Conservation (phyloP, 1,140 invertebrate genomes). For the Pectinophora gossypiella region DNA sequence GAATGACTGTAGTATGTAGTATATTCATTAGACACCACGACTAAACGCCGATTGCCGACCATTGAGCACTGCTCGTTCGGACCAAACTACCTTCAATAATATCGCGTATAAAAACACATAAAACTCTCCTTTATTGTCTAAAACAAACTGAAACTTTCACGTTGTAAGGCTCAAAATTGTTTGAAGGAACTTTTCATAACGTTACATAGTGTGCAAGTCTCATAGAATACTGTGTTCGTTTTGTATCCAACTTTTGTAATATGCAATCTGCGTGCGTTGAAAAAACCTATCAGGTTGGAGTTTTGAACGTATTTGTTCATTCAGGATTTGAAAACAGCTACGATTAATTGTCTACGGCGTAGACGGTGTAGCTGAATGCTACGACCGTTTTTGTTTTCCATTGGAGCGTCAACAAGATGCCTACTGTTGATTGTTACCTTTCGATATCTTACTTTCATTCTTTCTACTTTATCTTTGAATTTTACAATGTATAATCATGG, state of each 20-base stretch:
- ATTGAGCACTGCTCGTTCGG: slow-evolving; percentile 23
- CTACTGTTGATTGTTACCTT: too few relatives aligned
- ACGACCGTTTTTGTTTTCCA: too few relatives aligned
- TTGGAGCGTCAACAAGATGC: too few relatives aligned
- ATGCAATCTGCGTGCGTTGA: neutral
- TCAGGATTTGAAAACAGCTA: too few relatives aligned
- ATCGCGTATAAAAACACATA: neutral
- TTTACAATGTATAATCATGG: too few relatives aligned
- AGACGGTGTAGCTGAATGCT: neutral
- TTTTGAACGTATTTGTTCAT: too few relatives aligned
- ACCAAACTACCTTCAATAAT: slow-evolving; percentile 7
- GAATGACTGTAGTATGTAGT: neutral
- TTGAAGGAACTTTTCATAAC: neutral
- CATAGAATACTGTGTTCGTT: too few relatives aligned
- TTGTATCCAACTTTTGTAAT: neutral
- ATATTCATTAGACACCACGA: slow-evolving; percentile 21
- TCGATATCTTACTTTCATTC: too few relatives aligned
- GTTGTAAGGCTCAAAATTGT: neutral
- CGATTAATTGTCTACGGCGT: neutral
- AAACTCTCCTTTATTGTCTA: too few relatives aligned
- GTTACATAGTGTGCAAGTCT: too few relatives aligned
- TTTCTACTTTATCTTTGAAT: too few relatives aligned
- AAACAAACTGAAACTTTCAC: too few relatives aligned
- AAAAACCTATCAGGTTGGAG: neutral
- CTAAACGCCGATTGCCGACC: slow-evolving; percentile 11